Evolutionary conservation across 2,113 vertebrate genomes (phyloP), one percentile per base, ranked within the genome.

Genomic region (Sialia sialis): DNA sequence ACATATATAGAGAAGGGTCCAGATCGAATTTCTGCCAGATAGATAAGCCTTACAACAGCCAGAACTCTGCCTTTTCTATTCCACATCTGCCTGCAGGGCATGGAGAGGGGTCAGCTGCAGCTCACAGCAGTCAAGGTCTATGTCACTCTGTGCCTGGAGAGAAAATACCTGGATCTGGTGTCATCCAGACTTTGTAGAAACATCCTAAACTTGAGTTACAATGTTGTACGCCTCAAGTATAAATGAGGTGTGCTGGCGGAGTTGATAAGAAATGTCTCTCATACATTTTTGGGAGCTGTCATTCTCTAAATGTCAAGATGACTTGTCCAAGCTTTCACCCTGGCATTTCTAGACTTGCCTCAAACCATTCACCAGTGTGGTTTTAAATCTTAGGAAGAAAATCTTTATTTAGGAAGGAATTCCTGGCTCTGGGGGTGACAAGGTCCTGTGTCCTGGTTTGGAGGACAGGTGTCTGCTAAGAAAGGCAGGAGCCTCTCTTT

Each of bases 91-190:
- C 46, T 80, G 29, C 74, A 41, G 48, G 39, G 23, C 1, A 0
- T 30, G 60, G 66, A 79, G 55, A 8, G 2, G 23, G 55, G 55
- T 70, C 46, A 84, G 23, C 48, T 51, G 27, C 46, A 58, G 64
- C 74, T 55, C 36, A 11, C 20, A 41, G 29, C 25, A 48, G 26
- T 11, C 12, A 6, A 4, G n/a, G 39, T 54, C 15, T 0, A 0
- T 20, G 52, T 79, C 56, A 27, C n/a, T 15, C n/a, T 11, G 12
- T 8, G 38, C n/a, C 41, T 86, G 89, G 11, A 69, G 16, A 32
- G 83, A 51, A 86, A 73, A 76, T 16, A 7, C 32, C 13, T 21
- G 51, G 4, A 81, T 32, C 4, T 56, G 23, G 67, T 14, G 59
- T 52, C 69, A 26, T 3, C 49, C 8, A 0, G 5, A 23, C 41